Conservation (phyloP, 2,113 vertebrate genomes). For the Lycocorax pyrrhopterus region DNA sequence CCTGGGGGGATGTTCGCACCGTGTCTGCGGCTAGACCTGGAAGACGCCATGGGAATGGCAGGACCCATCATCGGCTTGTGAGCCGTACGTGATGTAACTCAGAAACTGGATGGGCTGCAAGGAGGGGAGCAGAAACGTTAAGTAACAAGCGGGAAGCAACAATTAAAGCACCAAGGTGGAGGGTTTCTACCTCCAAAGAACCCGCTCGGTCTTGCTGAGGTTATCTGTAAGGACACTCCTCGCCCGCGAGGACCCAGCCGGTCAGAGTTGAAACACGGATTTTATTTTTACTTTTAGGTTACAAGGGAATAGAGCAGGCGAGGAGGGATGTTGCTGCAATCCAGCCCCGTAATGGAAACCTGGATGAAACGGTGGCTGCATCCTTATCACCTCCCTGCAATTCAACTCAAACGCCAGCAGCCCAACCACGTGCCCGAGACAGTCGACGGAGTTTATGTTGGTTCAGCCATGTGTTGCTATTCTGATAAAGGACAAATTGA, state of each 20-base stretch:
- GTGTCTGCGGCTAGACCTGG: constrained; percentile 52
- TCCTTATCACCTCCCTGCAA: constrained; percentile 53
- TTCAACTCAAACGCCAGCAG: not conserved
- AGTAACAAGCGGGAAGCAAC: not conserved
- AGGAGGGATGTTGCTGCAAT: constrained; percentile 14
- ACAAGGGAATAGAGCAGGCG: not conserved
- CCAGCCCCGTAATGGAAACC: constrained; percentile 22
- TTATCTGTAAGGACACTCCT: not conserved
- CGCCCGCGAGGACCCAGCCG: not conserved
- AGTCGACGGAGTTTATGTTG: not conserved
- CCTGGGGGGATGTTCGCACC: constrained; percentile 54
- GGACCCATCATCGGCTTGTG: constrained; percentile 29
- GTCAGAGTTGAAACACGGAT: not conserved
- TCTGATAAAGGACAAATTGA: constrained; percentile 53
- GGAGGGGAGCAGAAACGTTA: not conserved
- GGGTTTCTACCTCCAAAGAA: not conserved
- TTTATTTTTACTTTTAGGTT: not conserved
- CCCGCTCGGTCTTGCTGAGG: not conserved
- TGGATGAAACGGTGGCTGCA: constrained; percentile 32
- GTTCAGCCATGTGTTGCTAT: constrained; percentile 48
- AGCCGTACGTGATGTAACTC: constrained; percentile 34
- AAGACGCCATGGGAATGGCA: constrained; percentile 37
- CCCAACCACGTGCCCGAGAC: not conserved
- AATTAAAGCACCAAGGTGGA: not conserved
- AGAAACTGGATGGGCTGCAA: constrained; percentile 32